Percentiles rank a stretch among this genome's conserved stretches.
Conservation (phyloP, 2,113 vertebrate genomes). For the Bufo bufo region DNA sequence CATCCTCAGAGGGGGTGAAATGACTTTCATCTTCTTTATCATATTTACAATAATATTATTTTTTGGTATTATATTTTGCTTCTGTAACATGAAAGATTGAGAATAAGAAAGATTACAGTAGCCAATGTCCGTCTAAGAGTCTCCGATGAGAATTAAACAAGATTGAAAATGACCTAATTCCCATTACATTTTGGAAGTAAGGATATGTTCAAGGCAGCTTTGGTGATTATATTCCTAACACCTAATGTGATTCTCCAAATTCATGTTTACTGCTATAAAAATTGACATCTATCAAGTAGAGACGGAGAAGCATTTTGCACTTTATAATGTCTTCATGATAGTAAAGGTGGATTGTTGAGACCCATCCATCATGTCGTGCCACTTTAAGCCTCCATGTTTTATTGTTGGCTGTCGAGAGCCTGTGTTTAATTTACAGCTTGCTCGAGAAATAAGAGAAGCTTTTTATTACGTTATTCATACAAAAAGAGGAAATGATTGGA, state of each 20-base stretch:
- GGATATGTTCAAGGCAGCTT: constrained; percentile 40
- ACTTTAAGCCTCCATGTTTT: constrained; percentile 58
- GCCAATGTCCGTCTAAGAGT: constrained; percentile 17
- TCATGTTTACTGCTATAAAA: constrained; percentile 52
- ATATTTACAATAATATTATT: constrained; percentile 45
- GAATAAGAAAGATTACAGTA: constrained; percentile 34
- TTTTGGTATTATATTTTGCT: background rate
- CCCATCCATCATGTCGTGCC: constrained; percentile 56
- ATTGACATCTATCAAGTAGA: constrained; percentile 48
- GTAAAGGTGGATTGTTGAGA: constrained; percentile 41
- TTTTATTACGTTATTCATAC: constrained; percentile 33
- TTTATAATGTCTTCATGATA: constrained; percentile 56
- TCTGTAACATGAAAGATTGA: constrained; percentile 27
- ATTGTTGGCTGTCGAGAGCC: constrained; percentile 62
- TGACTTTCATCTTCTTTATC: constrained; percentile 5
- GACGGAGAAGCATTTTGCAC: constrained; percentile 47
- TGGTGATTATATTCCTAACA: constrained; percentile 42
- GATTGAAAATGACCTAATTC: constrained; percentile 58
- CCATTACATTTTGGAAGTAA: constrained; percentile 47
- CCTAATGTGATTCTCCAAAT: constrained; percentile 43
- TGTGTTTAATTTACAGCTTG: constrained; percentile 60
- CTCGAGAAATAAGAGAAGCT: constrained; percentile 55
- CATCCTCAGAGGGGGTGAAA: constrained; percentile 25
- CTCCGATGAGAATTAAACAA: constrained; percentile 17
- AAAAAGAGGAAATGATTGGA: constrained; percentile 14